Percentiles rank a stretch among this genome's conserved stretches.
phyloP scores from a whole-genome alignment of 2,888 invertebrate genomes.

The Masnerella sp. region DNA sequence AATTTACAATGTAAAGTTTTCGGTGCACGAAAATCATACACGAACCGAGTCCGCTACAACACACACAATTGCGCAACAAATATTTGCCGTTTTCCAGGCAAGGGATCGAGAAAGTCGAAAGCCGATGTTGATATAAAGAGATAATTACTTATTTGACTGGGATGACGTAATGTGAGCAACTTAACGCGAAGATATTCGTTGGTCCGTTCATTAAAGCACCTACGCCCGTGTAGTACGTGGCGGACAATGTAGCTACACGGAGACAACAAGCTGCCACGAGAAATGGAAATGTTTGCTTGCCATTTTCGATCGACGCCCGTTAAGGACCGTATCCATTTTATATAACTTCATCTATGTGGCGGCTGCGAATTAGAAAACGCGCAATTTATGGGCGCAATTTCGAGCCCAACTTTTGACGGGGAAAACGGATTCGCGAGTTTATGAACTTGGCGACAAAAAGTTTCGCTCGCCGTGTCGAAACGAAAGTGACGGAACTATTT shows the following conservation, averaged over 20 bases:
- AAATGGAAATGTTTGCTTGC: constrained; percentile 39
- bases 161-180: constrained; percentile 28
- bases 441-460: too few relatives aligned
- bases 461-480: neutral
- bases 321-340: constrained; percentile 23
- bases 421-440: too few relatives aligned
- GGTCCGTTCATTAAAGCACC: constrained; percentile 32
- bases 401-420: neutral
- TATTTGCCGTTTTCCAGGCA: constrained; percentile 12
- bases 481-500: constrained; percentile 1
- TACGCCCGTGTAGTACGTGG: constrained; percentile 22
- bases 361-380: neutral
- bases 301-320: constrained; percentile 25
- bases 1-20: too few relatives aligned
- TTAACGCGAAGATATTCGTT: constrained; percentile 20
- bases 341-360: constrained; percentile 22
- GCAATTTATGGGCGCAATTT: neutral
- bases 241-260: constrained; percentile 16
- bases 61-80: constrained; percentile 5
- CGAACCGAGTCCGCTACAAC: too few relatives aligned
- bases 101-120: constrained; percentile 34
- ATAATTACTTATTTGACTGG: constrained; percentile 36
- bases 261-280: constrained; percentile 27
- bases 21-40: too few relatives aligned
- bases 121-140: constrained; percentile 22